Percentiles rank a stretch among this genome's conserved stretches.
Evolutionary conservation across 2,888 invertebrate species (phyloP).

Genomic region (Spisula subtruncata): DNA sequence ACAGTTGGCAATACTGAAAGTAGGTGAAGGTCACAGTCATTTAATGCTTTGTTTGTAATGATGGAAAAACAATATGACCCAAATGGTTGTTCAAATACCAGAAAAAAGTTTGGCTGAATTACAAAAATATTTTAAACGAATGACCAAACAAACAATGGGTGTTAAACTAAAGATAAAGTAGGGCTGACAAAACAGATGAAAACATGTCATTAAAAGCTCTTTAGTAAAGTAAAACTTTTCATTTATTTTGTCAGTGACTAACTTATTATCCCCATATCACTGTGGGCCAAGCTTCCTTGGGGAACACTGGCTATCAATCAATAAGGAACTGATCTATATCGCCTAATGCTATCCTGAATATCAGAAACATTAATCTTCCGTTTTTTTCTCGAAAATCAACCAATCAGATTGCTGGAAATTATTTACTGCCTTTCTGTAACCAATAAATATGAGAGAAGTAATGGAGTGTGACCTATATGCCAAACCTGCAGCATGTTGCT

Average conservation of each 20-base stretch:
- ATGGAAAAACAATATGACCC: no score
- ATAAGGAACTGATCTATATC: slow-evolving; percentile 5
- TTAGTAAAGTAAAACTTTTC: not conserved
- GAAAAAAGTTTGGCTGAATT: no score
- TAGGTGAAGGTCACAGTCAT: not conserved
- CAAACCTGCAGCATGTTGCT: slow-evolving; percentile 42
- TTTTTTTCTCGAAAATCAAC: not conserved
- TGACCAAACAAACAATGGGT: not conserved
- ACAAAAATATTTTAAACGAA: not conserved
- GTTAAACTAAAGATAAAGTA: not conserved
- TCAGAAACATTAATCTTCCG: not conserved
- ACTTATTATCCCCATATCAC: not conserved
- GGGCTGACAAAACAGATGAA: not conserved
- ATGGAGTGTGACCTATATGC: slow-evolving; percentile 47
- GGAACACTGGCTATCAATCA: not conserved
- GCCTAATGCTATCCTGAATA: not conserved
- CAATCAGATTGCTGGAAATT: not conserved
- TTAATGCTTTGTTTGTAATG: not conserved
- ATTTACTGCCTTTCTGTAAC: not conserved
- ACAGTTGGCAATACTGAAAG: no score
- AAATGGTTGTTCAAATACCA: no score
- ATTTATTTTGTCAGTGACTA: not conserved
- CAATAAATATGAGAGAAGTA: slow-evolving; percentile 19
- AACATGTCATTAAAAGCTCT: slow-evolving; percentile 25
- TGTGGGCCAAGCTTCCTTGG: not conserved